These are phyloP conservation scores for Drosophila vallismaia DNA, from an alignment of 2,888 invertebrate genomes.

Conservation along the genomic window DNA sequence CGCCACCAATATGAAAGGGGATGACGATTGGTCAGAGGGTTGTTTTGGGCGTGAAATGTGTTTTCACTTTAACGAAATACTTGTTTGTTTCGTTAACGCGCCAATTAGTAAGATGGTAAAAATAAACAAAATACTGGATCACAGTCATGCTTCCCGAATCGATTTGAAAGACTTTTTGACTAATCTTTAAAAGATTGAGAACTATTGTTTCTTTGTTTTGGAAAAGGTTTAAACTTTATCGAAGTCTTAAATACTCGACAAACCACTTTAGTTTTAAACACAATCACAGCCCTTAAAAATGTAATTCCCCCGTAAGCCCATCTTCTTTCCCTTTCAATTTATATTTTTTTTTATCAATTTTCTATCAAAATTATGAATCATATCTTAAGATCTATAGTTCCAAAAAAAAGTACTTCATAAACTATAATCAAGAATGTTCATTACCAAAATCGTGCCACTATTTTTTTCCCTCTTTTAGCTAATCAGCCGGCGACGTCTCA, in stretches of 20 bases:
- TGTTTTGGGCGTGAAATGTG: conserved; percentile 42
- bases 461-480: not conserved
- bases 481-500: conserved; percentile 10
- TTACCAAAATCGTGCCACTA: conserved; percentile 4
- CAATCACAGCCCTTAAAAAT: too few species aligned
- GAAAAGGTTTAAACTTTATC: not conserved
- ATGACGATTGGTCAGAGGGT: conserved; percentile 16
- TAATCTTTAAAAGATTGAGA: not conserved
- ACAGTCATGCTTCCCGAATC: not conserved
- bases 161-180: not conserved
- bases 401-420: not conserved
- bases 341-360: not conserved
- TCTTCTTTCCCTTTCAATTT: not conserved
- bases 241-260: too few species aligned
- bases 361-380: not conserved
- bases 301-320: too few species aligned
- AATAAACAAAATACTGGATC: conserved; percentile 48
- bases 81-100: conserved; percentile 17
- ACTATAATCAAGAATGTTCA: conserved; percentile 1
- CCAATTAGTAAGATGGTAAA: conserved; percentile 65
- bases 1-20: conserved; percentile 7
- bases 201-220: not conserved
- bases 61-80: conserved; percentile 52
- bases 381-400: not conserved
- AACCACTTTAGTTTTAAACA: too few species aligned